These are phyloP conservation scores for Porites rus DNA, from an alignment of 92 coral and sea anemone genomes.

Conservation along the genomic window DNA sequence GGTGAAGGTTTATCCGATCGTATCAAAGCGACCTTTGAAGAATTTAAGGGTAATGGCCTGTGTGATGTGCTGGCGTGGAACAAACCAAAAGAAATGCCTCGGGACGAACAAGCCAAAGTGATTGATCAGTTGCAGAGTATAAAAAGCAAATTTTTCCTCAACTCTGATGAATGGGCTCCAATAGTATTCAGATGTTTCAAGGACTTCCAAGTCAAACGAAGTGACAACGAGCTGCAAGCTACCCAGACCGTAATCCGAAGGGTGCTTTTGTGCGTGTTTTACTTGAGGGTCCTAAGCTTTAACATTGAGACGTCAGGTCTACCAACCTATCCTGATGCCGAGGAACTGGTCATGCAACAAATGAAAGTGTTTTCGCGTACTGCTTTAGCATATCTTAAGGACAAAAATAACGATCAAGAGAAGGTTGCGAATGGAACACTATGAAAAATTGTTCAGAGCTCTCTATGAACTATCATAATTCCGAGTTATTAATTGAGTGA, in stretches of 20 bases:
- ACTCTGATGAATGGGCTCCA: slow-evolving; percentile 24
- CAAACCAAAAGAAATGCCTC: not conserved
- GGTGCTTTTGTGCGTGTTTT: slow-evolving; percentile 32
- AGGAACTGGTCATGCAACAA: not conserved
- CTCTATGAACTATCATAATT: too few species aligned
- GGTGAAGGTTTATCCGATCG: not conserved
- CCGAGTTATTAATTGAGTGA: too few species aligned
- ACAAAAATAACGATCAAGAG: not conserved
- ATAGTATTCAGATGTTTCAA: slow-evolving; percentile 18
- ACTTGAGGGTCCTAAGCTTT: slow-evolving; percentile 27
- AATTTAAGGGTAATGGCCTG: slow-evolving; percentile 18
- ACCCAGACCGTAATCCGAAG: slow-evolving; percentile 7
- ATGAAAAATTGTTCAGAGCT: too few species aligned
- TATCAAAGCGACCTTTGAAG: not conserved
- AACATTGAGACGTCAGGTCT: slow-evolving; percentile 29
- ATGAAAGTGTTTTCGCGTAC: not conserved
- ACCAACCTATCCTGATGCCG: slow-evolving; percentile 1
- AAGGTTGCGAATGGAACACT: too few species aligned
- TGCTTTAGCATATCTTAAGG: not conserved
- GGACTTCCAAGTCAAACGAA: slow-evolving; percentile 23
- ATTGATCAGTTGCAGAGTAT: slow-evolving; percentile 13
- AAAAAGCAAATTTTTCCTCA: not conserved
- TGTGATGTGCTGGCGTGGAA: not conserved
- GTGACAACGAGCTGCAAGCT: slow-evolving; percentile 18
- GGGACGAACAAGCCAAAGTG: not conserved